Percentiles rank a stretch among this genome's conserved stretches.
phyloP scores from a whole-genome alignment of 2,113 vertebrate species.

The Oryzias woworae region DNA sequence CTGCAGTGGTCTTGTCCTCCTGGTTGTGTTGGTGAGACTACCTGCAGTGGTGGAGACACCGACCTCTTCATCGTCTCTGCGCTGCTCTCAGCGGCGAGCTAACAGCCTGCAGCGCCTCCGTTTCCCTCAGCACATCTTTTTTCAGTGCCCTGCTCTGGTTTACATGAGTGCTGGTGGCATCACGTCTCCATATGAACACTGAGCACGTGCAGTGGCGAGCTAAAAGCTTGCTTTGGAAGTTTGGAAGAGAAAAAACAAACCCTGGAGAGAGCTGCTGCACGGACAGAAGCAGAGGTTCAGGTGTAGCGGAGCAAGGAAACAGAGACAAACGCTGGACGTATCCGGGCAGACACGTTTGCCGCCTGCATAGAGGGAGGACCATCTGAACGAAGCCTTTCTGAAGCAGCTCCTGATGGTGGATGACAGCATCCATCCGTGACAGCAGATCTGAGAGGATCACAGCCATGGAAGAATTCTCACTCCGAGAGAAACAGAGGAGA shows the following conservation, averaged over 20 bases:
- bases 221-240: not conserved
- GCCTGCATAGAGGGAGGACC: no score
- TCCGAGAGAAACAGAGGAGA: no score
- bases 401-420: no score
- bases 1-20: no score
- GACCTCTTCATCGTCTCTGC: not conserved
- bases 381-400: no score
- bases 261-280: no score
- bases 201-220: not conserved
- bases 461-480: no score
- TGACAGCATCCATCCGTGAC: no score
- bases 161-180: constrained; percentile 8
- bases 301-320: not conserved
- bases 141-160: constrained; percentile 9
- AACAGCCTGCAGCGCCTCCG: not conserved
- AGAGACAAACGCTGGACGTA: constrained; percentile 11
- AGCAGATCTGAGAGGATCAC: no score
- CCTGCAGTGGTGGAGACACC: not conserved
- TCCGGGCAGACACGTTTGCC: not conserved
- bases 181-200: not conserved
- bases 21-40: no score
- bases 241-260: not conserved
- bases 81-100: constrained; percentile 1
- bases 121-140: not conserved
- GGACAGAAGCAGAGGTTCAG: no score